Conservation (phyloP, 2,113 vertebrate genomes). For the Rhinolophus sinicus region DNA sequence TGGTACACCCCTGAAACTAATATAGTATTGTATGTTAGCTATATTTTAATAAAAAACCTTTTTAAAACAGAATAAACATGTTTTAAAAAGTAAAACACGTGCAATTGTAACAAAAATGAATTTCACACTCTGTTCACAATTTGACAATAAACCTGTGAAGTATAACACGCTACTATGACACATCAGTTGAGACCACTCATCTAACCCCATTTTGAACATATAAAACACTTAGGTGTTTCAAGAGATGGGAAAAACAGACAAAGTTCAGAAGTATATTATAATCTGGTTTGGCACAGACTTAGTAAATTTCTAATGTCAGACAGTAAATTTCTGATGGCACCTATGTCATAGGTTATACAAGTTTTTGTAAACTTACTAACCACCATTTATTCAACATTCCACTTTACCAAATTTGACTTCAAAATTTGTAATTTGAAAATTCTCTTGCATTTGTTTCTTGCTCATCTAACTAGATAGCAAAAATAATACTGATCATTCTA, state of each 20-base stretch:
- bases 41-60: no score
- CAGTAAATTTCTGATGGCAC: neutral
- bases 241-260: neutral
- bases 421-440: slow-evolving; percentile 4
- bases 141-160: neutral
- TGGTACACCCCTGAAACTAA: no score
- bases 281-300: neutral
- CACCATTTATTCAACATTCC: neutral
- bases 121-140: neutral
- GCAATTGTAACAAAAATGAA: slow-evolving; percentile 4
- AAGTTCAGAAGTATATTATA: neutral
- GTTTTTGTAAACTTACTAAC: neutral
- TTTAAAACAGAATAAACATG: no score
- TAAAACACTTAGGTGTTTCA: neutral
- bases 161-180: neutral
- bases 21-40: no score
- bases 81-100: no score
- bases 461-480: neutral
- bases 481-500: neutral
- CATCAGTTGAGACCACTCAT: neutral
- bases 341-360: neutral
- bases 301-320: neutral
- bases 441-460: neutral
- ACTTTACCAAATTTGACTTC: slow-evolving; percentile 19
- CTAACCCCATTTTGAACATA: neutral